Evolutionary conservation across 2,888 invertebrate genomes (phyloP).

Genomic region (Euzophera pinguis): DNA sequence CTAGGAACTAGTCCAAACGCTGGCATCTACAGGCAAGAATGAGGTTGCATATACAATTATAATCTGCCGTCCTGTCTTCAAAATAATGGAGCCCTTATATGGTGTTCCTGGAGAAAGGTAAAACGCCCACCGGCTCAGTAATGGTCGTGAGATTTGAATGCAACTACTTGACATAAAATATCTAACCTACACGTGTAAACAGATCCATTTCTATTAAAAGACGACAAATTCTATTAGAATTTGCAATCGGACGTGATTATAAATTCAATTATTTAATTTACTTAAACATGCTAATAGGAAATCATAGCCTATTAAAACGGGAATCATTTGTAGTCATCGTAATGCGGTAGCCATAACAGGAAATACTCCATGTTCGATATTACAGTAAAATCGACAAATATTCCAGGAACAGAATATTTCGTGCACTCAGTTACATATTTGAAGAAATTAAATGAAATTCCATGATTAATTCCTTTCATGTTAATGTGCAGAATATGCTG

Average conservation of each 20-base stretch:
- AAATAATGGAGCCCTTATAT: constrained; percentile 58
- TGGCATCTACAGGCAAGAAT: constrained; percentile 26
- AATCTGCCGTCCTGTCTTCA: constrained; percentile 35
- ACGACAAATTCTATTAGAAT: not conserved
- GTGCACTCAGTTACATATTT: not conserved
- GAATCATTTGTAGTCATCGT: not conserved
- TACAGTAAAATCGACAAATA: constrained; percentile 19
- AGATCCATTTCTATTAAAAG: not conserved
- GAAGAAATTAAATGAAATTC: too few species aligned
- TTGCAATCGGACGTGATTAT: too few species aligned
- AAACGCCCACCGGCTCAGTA: constrained; percentile 51
- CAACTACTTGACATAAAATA: constrained; percentile 40
- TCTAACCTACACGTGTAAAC: constrained; percentile 29
- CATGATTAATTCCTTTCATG: too few species aligned
- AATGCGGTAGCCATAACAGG: constrained; percentile 12
- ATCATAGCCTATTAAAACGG: constrained; percentile 16
- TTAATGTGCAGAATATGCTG: too few species aligned
- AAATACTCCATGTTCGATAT: constrained; percentile 1
- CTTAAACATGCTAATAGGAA: constrained; percentile 19
- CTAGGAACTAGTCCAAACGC: constrained; percentile 3
- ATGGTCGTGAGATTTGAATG: constrained; percentile 49
- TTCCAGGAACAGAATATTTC: not conserved
- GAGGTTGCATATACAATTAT: constrained; percentile 42
- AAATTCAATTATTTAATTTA: too few species aligned
- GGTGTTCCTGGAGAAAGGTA: constrained; percentile 49